These are phyloP conservation scores for Oscheius sp. DNA, from an alignment of 2,888 invertebrate genomes.

Conservation along the genomic window DNA sequence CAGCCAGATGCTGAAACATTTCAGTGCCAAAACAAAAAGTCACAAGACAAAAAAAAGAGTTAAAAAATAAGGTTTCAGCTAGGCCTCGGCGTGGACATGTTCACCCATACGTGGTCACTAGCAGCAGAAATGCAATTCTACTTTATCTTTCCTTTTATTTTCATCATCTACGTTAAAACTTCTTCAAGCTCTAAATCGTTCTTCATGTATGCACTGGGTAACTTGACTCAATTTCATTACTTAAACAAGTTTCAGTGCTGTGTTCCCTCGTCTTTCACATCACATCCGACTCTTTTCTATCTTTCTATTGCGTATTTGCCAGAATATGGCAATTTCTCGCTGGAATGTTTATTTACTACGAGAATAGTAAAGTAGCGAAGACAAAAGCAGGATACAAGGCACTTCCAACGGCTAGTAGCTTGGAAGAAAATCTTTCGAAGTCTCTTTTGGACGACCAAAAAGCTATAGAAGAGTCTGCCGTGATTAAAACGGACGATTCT, in stretches of 20 bases:
- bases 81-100: slow-evolving; percentile 1
- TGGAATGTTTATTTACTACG: background rate
- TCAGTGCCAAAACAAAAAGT: too few species aligned
- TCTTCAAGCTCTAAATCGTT: too few species aligned
- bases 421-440: too few species aligned
- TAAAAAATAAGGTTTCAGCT: background rate
- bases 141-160: slow-evolving; percentile 10
- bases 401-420: background rate
- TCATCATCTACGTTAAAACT: background rate
- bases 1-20: too few species aligned
- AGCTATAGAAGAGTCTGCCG: too few species aligned
- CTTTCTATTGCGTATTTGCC: background rate
- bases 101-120: slow-evolving; percentile 25
- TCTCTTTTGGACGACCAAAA: too few species aligned
- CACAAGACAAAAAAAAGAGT: too few species aligned
- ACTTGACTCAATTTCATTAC: too few species aligned
- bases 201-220: too few species aligned
- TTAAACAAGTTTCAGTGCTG: too few species aligned
- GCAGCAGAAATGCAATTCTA: slow-evolving; percentile 22
- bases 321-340: slow-evolving; percentile 1
- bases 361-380: background rate
- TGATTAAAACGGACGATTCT: too few species aligned
- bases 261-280: background rate
- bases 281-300: background rate
- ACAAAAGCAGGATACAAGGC: background rate